A percentile compares a stretch with the other conserved stretches of the same genome.
Evolutionary conservation across 2,888 invertebrate species (phyloP).

Genomic region (Rutpela maculata): DNA sequence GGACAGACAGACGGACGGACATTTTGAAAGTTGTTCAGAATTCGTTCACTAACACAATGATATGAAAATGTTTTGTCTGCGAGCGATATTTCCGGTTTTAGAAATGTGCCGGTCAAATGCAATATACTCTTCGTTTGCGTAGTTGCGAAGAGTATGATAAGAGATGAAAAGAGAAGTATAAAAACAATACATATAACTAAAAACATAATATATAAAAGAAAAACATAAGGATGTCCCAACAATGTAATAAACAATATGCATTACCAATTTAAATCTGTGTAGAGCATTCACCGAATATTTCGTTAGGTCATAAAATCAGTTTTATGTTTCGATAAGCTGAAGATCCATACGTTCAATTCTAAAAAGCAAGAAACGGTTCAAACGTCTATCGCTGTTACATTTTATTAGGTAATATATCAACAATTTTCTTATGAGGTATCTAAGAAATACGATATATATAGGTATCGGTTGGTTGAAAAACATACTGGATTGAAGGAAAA

Average conservation of each 20-base stretch:
- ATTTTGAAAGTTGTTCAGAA: too few relatives aligned
- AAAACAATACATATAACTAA: too few relatives aligned
- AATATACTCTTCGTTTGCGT: too few relatives aligned
- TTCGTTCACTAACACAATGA: too few relatives aligned
- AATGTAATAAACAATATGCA: not conserved
- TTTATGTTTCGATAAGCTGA: slow-evolving; percentile 1
- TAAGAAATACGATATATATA: not conserved
- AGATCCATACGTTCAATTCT: not conserved
- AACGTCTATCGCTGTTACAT: not conserved
- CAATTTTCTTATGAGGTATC: slow-evolving; percentile 1
- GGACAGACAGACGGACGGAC: too few relatives aligned
- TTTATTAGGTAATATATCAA: not conserved
- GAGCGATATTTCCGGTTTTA: too few relatives aligned
- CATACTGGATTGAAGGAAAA: too few relatives aligned
- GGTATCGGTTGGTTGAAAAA: not conserved
- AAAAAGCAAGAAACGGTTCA: not conserved
- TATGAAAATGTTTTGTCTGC: too few relatives aligned
- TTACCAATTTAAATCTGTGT: not conserved
- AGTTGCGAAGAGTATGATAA: too few relatives aligned
- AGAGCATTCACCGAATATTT: not conserved
- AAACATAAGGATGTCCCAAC: not conserved
- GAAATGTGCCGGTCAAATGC: too few relatives aligned
- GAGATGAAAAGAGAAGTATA: too few relatives aligned
- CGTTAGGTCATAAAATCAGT: slow-evolving; percentile 2
- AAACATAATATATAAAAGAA: not conserved